phyloP scores from a whole-genome alignment of 1,140 invertebrate species.

The Drosophila malerkotliana region DNA sequence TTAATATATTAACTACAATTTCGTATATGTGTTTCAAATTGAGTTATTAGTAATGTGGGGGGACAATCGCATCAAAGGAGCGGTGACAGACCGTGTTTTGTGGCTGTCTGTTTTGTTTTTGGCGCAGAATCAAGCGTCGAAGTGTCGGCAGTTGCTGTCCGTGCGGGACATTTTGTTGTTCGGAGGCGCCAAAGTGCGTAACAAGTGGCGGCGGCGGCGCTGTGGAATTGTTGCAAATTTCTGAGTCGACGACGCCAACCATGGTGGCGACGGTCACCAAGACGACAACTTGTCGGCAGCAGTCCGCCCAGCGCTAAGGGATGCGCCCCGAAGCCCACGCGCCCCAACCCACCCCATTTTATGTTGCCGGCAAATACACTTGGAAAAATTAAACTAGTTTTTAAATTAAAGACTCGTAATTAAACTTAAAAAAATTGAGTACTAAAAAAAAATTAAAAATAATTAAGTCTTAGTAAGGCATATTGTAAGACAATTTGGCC shows the following conservation, averaged over 20 bases:
- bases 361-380: conserved; percentile 21
- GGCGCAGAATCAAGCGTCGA: conserved; percentile 51
- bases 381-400: not conserved
- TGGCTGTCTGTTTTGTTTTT: conserved; percentile 37
- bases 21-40: conserved; percentile 7
- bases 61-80: conserved; percentile 1
- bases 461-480: too few species aligned
- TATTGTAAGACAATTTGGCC: too few species aligned
- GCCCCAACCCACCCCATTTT: conserved; percentile 15
- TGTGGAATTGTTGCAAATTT: conserved; percentile 69
- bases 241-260: conserved; percentile 58
- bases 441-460: not conserved
- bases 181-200: conserved; percentile 73
- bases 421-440: not conserved
- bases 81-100: conserved; percentile 24
- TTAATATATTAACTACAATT: conserved; percentile 8
- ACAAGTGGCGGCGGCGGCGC: conserved; percentile 69
- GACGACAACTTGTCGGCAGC: conserved; percentile 77
- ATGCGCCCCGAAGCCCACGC: conserved; percentile 45
- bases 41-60: conserved; percentile 7
- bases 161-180: conserved; percentile 30
- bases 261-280: conserved; percentile 59
- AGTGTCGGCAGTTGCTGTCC: conserved; percentile 32
- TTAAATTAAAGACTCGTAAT: not conserved
- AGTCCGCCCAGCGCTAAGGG: conserved; percentile 48